phyloP scores from a whole-genome alignment of 2,888 invertebrate genomes.

The Eubasilissa splendida region DNA sequence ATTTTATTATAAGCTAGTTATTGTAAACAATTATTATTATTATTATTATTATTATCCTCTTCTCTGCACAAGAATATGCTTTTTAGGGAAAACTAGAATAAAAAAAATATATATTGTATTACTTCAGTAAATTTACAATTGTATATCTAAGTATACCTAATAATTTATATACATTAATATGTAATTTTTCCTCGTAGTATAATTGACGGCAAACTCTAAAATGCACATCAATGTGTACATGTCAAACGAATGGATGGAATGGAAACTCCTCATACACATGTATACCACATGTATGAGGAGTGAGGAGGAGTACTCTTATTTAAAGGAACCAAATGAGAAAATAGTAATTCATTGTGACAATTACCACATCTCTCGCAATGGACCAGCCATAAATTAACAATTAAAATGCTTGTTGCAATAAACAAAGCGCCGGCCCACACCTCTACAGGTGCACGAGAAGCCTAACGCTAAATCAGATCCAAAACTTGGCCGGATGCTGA shows the following conservation, averaged over 20 bases:
- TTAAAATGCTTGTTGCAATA: slow-evolving; percentile 47
- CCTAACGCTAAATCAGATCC: neutral
- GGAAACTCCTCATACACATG: neutral
- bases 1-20: too few species aligned
- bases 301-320: slow-evolving; percentile 17
- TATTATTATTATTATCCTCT: too few species aligned
- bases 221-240: neutral
- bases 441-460: slow-evolving; percentile 12
- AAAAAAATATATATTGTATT: too few species aligned
- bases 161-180: too few species aligned
- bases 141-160: too few species aligned
- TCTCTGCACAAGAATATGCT: too few species aligned
- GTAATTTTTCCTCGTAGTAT: too few species aligned
- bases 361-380: slow-evolving; percentile 42
- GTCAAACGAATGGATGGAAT: neutral
- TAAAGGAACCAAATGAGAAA: slow-evolving; percentile 15
- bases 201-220: too few species aligned
- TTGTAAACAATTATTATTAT: too few species aligned
- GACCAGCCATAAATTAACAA: slow-evolving; percentile 48
- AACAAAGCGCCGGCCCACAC: slow-evolving; percentile 36
- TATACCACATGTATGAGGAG: too few species aligned
- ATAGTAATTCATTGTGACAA: slow-evolving; percentile 46
- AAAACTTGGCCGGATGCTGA: neutral
- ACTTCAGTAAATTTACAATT: too few species aligned
- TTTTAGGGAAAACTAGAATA: too few species aligned